These are phyloP conservation scores for Petrophora chlorosata DNA, from an alignment of 2,888 invertebrate genomes.

Conservation along the genomic window DNA sequence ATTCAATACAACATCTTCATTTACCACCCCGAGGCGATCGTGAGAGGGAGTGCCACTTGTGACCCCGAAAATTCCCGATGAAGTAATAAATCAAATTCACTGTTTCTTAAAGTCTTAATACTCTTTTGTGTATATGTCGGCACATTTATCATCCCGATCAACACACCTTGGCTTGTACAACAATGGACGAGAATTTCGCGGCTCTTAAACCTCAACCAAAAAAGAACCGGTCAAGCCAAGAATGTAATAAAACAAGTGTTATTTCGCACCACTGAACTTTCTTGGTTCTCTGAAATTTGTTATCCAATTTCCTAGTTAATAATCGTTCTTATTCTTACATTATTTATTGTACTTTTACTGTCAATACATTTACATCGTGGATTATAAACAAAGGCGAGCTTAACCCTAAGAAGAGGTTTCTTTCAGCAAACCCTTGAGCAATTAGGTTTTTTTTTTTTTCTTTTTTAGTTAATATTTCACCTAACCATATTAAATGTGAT, in stretches of 20 bases:
- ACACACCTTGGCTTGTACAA: slow-evolving; percentile 50
- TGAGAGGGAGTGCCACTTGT: slow-evolving; percentile 71
- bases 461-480: too few relatives aligned
- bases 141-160: slow-evolving; percentile 64
- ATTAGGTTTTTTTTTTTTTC: too few relatives aligned
- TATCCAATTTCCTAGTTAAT: slow-evolving; percentile 1
- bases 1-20: slow-evolving; percentile 75
- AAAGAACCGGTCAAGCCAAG: slow-evolving; percentile 16
- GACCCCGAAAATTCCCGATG: slow-evolving; percentile 73
- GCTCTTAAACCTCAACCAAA: slow-evolving; percentile 29
- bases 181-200: slow-evolving; percentile 42
- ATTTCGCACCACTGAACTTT: slow-evolving; percentile 23
- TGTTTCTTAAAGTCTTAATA: slow-evolving; percentile 65
- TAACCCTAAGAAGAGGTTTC: too few relatives aligned
- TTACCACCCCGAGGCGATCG: slow-evolving; percentile 72
- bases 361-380: too few relatives aligned
- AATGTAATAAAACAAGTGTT: slow-evolving; percentile 28
- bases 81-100: slow-evolving; percentile 78
- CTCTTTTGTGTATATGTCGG: slow-evolving; percentile 56
- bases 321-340: too few relatives aligned
- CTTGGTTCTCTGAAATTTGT: neutral
- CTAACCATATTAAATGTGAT: too few relatives aligned
- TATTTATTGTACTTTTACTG: too few relatives aligned
- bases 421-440: too few relatives aligned
- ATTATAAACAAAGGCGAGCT: too few relatives aligned